These are phyloP conservation scores for Tenebrio molitor DNA, from an alignment of 1,140 invertebrate genomes.

Conservation along the genomic window DNA sequence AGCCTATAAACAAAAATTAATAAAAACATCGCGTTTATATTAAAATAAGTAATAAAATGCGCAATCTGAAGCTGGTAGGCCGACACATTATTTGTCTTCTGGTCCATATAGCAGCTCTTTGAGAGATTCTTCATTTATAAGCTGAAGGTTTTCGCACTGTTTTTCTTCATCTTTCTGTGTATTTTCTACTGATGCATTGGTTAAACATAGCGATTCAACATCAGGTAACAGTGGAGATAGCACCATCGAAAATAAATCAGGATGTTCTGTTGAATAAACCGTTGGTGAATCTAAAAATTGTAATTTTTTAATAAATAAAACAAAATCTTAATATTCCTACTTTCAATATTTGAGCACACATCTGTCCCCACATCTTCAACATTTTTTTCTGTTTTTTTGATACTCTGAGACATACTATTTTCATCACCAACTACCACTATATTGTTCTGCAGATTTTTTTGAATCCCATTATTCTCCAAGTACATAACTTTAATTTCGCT, in stretches of 20 bases:
- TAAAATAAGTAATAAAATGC: conserved; percentile 12
- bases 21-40: too few species aligned
- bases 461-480: not conserved
- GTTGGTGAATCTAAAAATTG: not conserved
- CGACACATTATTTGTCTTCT: conserved; percentile 26
- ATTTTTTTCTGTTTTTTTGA: not conserved
- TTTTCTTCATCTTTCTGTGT: conserved; percentile 8
- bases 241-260: conserved; percentile 69
- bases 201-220: conserved; percentile 69
- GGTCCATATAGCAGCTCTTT: conserved; percentile 50
- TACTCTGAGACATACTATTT: not conserved
- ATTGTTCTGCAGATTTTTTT: not conserved
- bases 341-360: not conserved
- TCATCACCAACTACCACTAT: not conserved
- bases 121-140: conserved; percentile 48
- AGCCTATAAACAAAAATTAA: too few species aligned
- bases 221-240: conserved; percentile 67
- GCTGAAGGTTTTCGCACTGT: not conserved
- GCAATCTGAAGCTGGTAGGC: not conserved
- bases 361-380: not conserved
- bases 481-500: conserved; percentile 17
- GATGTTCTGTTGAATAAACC: conserved; percentile 29
- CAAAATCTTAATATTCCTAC: conserved; percentile 1
- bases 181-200: conserved; percentile 58
- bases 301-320: not conserved